Evolutionary conservation across 2,888 invertebrate species (phyloP), one percentile per base, ranked within the genome.

Genomic region (Pinctada fucata): DNA sequence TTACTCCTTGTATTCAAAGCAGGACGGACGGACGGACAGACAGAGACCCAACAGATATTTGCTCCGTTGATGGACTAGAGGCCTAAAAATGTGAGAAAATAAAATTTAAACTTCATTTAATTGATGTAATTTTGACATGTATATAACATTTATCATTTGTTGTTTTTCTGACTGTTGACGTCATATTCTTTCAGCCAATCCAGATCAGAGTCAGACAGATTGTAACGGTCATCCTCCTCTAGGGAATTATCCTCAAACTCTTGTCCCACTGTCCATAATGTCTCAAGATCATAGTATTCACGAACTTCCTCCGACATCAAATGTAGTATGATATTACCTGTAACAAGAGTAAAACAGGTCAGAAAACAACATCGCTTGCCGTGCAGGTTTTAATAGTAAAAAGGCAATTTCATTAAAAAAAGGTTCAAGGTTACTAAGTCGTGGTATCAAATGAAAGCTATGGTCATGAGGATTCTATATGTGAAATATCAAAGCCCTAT

Each of bases 251-350:
- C 80, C 45, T 81, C 79, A 2, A 70, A 63, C 88, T 96, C 94
- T 0, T 95, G 93, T 2, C 98, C 98, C 31, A 97, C 95, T 64
- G 96, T 94, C 99, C 98, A 99, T 58, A 99, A 93, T 0, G 96
- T 96, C 92, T 99, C 99, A 83, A 99, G 94, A 93, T 98, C 97
- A 92, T 97, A 98, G 4, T 93, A 90, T 83, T 94, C 92, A 85
- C 99, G 94, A 1, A 95, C 94, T 84, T 95, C 94, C 10, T 94
- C 94, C 51, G 95, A 95, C 92, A 98, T 97, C 85, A 99, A 94
- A 90, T 99, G 98, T 52, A 99, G 93, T 3, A 96, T 96, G 88
- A 98, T 97, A 91, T 98, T 98, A 82, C 97, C 97, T 97, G 93
- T 58, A 94, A 94, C 84, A 84, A 88, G 88, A 78, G 58, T 8